These are phyloP conservation scores for Acanthosoma haemorrhoidale DNA, from an alignment of 2,888 invertebrate species.

Conservation along the genomic window DNA sequence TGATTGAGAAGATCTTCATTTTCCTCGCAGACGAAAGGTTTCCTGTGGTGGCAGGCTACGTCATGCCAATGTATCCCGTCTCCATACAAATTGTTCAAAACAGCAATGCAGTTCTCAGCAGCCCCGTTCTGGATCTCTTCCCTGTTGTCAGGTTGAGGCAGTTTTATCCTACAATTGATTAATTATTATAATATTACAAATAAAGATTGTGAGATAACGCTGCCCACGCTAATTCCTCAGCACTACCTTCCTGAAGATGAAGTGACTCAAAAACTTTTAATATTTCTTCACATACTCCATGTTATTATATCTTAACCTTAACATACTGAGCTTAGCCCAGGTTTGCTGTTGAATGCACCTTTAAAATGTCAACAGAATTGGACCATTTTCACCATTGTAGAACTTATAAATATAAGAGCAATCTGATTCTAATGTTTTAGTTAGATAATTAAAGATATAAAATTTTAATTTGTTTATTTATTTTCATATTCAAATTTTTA, in stretches of 20 bases:
- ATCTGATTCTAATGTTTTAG: neutral
- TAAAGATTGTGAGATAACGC: no score
- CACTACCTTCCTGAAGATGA: no score
- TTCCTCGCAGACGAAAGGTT: constrained; percentile 84
- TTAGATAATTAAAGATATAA: neutral
- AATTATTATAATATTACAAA: no score
- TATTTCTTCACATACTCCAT: no score
- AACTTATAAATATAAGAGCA: neutral
- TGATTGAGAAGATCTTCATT: constrained; percentile 81
- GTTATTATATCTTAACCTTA: no score
- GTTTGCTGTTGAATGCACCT: no score
- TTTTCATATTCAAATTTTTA: neutral
- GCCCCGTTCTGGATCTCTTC: constrained; percentile 69
- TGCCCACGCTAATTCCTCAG: no score
- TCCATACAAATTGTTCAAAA: constrained; percentile 84
- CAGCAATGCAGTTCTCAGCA: constrained; percentile 76
- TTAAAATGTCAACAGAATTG: no score
- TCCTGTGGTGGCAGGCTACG: constrained; percentile 84
- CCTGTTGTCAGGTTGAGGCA: constrained; percentile 82
- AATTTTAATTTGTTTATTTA: neutral
- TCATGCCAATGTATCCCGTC: constrained; percentile 88
- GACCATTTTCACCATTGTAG: no score
- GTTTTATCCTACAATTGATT: constrained; percentile 59
- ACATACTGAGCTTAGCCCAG: no score
- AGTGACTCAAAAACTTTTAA: no score